Percentiles rank a stretch among this genome's conserved stretches.
Conservation (phyloP, 2,888 invertebrate genomes). For the Campoplex nolae region DNA sequence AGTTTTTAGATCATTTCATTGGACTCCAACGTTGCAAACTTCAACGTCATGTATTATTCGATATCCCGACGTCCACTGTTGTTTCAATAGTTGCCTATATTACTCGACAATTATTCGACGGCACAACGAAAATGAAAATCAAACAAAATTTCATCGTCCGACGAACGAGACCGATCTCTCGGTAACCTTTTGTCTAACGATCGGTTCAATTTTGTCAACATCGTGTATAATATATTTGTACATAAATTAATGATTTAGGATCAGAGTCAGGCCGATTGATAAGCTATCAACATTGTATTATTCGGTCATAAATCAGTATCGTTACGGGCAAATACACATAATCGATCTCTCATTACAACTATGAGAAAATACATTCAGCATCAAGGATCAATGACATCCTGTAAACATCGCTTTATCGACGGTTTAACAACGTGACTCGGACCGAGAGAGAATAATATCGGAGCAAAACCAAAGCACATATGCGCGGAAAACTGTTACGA, state of each 20-base stretch:
- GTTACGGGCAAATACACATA: neutral
- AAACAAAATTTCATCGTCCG: neutral
- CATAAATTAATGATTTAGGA: neutral
- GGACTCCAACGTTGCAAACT: too few relatives aligned
- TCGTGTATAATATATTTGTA: neutral
- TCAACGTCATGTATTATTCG: neutral
- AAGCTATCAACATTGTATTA: conserved; percentile 22
- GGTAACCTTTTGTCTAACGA: neutral
- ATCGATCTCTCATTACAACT: neutral
- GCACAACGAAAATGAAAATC: neutral
- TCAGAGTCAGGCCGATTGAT: neutral
- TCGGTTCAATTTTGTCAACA: neutral
- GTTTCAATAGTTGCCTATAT: neutral
- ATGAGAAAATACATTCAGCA: neutral
- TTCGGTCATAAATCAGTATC: conserved; percentile 1
- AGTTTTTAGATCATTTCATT: too few relatives aligned
- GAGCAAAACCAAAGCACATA: neutral
- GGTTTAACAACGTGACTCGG: neutral
- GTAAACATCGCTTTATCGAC: conserved; percentile 55
- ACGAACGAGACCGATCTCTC: neutral
- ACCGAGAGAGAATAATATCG: conserved; percentile 2
- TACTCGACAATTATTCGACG: neutral
- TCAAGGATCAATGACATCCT: conserved; percentile 32
- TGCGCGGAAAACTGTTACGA: neutral
- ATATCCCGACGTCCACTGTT: neutral